Percentiles rank a stretch among this genome's conserved stretches.
phyloP scores from a whole-genome alignment of 2,797 vertebrate species.

The Carcharodon carcharias region DNA sequence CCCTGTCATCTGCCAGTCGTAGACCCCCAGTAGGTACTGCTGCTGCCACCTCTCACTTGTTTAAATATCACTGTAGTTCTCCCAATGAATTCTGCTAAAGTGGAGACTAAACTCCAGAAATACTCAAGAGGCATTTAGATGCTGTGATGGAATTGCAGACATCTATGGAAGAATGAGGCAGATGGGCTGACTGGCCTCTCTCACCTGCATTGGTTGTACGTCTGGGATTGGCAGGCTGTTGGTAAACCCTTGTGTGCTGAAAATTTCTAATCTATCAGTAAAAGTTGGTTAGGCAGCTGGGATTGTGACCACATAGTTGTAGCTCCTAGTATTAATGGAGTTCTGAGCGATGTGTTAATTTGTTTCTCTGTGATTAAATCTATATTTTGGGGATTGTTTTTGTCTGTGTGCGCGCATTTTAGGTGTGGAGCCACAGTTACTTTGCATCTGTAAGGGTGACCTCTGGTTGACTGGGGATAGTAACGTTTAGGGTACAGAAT shows the following conservation, averaged over 20 bases:
- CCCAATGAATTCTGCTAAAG: background rate
- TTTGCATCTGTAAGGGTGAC: too few relatives aligned
- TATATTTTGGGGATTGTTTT: too few relatives aligned
- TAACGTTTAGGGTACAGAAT: too few relatives aligned
- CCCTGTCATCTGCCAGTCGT: background rate
- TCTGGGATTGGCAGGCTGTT: background rate
- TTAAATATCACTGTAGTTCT: background rate
- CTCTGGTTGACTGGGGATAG: too few relatives aligned
- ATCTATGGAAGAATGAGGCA: background rate
- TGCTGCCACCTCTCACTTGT: background rate
- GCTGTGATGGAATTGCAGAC: background rate
- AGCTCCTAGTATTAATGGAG: background rate
- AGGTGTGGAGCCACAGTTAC: too few relatives aligned
- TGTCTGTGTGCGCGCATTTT: too few relatives aligned
- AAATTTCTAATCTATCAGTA: background rate
- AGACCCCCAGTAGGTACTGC: background rate
- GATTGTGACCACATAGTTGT: background rate
- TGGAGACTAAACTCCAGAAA: background rate
- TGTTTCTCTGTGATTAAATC: background rate
- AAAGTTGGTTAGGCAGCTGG: background rate
- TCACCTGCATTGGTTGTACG: background rate
- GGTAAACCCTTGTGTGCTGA: background rate
- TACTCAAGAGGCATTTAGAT: background rate
- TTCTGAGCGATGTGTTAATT: background rate
- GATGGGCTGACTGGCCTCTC: background rate